Evolutionary conservation across 2,113 vertebrate genomes (phyloP).

Genomic region (Phylloscopus whistleri): DNA sequence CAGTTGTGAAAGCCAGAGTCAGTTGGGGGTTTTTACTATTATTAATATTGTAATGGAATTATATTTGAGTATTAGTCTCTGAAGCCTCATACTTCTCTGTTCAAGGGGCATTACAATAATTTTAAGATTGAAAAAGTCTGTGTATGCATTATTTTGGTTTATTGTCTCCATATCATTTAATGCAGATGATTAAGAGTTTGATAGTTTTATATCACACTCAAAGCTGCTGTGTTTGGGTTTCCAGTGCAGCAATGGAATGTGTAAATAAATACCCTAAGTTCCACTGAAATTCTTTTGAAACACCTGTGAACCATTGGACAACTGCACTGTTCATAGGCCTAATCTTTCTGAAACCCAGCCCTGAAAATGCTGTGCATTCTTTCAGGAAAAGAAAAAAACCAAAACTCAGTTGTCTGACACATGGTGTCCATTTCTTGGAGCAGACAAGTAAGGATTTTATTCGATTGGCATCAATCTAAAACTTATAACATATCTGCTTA

Average conservation of each 20-base stretch:
- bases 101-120: background rate
- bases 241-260: conserved; percentile 3
- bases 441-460: background rate
- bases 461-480: background rate
- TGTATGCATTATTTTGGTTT: background rate
- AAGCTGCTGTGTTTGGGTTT: background rate
- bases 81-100: background rate
- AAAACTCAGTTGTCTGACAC: background rate
- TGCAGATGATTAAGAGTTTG: background rate
- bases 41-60: background rate
- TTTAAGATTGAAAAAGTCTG: background rate
- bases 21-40: background rate
- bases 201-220: background rate
- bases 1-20: background rate
- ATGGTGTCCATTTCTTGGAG: background rate
- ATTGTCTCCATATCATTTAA: background rate
- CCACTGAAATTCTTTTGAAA: conserved; percentile 11
- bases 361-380: conserved; percentile 10
- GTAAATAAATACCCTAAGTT: conserved; percentile 23
- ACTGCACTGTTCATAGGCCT: conserved; percentile 28
- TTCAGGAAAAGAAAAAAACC: background rate
- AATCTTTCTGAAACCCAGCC: conserved; percentile 26
- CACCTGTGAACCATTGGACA: conserved; percentile 34
- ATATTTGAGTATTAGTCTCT: background rate
- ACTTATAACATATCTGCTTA: background rate